phyloP scores from a whole-genome alignment of 2,888 invertebrate species.

The Ennomos erosarius region DNA sequence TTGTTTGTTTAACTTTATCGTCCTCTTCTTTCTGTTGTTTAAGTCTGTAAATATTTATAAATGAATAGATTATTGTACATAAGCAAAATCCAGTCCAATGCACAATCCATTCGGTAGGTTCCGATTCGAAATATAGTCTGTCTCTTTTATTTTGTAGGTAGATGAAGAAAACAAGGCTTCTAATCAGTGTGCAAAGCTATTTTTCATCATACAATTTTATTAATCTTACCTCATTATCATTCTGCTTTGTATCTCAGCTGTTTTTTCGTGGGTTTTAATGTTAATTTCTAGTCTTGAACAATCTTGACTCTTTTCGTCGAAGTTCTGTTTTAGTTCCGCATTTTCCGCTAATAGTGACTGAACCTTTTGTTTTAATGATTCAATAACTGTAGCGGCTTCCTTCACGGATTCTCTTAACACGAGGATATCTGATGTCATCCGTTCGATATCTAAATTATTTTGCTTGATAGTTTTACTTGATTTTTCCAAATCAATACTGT shows the following conservation, averaged over 20 bases:
- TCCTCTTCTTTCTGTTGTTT: slow-evolving; percentile 70
- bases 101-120: too few species aligned
- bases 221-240: slow-evolving; percentile 71
- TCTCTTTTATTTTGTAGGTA: too few species aligned
- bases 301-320: slow-evolving; percentile 66
- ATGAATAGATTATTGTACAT: too few species aligned
- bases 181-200: too few species aligned
- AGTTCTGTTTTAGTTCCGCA: slow-evolving; percentile 55
- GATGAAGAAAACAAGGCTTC: too few species aligned
- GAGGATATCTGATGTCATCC: slow-evolving; percentile 66
- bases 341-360: slow-evolving; percentile 64
- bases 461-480: slow-evolving; percentile 62
- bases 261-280: slow-evolving; percentile 75
- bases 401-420: slow-evolving; percentile 65
- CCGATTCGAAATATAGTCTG: too few species aligned
- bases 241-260: slow-evolving; percentile 71
- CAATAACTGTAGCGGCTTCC: slow-evolving; percentile 59
- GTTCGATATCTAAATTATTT: slow-evolving; percentile 65
- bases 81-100: too few species aligned
- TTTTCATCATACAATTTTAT: neutral
- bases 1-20: slow-evolving; percentile 62
- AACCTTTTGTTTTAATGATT: slow-evolving; percentile 64
- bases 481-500: slow-evolving; percentile 62
- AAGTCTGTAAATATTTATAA: slow-evolving; percentile 49
- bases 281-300: slow-evolving; percentile 65